Percentiles rank a stretch among this genome's conserved stretches.
Conservation (phyloP, 2,113 vertebrate species). For the human region GRCh38 chr1:108402001-108402500, state of each 20-base stretch:
- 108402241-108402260: neutral
- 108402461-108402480: neutral
- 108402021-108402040: neutral
- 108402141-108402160: neutral
- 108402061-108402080: neutral
- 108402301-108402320: neutral
- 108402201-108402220: no score
- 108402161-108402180: neutral
- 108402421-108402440: neutral
- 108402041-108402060: neutral
- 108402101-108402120: neutral
- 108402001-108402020: neutral
- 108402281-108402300: neutral
- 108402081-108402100: neutral
- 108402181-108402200: no score
- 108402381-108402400: neutral
- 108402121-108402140: neutral
- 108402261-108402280: neutral
- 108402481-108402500: neutral
- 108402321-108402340: neutral
- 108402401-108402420: neutral
- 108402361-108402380: neutral
- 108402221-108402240: no score
- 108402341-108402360: neutral
- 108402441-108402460: neutral